A percentile compares a stretch with the other conserved stretches of the same genome.
Evolutionary conservation across 2,113 vertebrate genomes (phyloP).

Genomic region (Suncus etruscus): DNA sequence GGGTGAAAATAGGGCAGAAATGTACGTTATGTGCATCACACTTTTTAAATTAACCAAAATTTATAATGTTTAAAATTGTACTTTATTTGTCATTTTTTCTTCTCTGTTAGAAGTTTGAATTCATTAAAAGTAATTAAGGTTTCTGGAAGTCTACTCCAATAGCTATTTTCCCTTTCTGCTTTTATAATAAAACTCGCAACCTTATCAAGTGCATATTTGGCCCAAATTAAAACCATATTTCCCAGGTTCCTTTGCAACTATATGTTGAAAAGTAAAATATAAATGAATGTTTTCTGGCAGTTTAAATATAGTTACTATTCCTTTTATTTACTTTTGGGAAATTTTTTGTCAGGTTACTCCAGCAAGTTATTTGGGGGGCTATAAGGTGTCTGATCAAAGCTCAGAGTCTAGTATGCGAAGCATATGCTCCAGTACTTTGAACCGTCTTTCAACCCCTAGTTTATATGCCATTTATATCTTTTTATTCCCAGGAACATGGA

Average conservation of each 20-base stretch:
- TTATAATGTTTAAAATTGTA: constrained; percentile 10
- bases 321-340: too few species aligned
- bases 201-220: not conserved
- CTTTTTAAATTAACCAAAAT: constrained; percentile 30
- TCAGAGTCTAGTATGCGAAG: too few species aligned
- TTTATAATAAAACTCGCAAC: constrained; percentile 44
- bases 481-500: not conserved
- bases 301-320: not conserved
- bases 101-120: not conserved
- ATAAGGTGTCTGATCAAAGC: too few species aligned
- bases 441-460: too few species aligned
- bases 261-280: not conserved
- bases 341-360: too few species aligned
- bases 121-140: not conserved
- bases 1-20: not conserved
- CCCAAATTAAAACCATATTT: constrained; percentile 47
- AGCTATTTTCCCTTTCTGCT: not conserved
- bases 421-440: too few species aligned
- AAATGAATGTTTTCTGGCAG: not conserved
- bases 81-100: not conserved
- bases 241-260: constrained; percentile 53
- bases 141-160: not conserved
- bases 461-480: not conserved
- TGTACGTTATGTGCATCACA: not conserved
- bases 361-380: too few species aligned